Conservation (phyloP, 2,113 vertebrate genomes). For the Trochalopteron elliotii region DNA sequence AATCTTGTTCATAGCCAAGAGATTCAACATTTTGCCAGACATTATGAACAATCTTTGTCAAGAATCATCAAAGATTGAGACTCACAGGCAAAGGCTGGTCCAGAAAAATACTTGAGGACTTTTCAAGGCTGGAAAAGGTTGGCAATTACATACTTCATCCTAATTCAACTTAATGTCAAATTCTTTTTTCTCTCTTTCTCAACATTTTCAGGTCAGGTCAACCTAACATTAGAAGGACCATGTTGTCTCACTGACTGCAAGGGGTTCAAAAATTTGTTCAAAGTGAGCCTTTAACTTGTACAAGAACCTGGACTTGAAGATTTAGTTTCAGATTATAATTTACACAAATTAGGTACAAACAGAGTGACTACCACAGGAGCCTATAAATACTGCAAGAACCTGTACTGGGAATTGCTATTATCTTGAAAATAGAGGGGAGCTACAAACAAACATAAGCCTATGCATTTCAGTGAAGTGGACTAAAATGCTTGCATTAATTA, state of each 20-base stretch:
- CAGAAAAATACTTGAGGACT: background rate
- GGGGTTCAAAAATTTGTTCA: background rate
- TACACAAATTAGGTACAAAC: background rate
- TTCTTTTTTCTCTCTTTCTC: background rate
- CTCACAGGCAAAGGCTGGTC: background rate
- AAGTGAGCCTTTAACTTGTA: background rate
- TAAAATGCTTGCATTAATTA: background rate
- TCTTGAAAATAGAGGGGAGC: background rate
- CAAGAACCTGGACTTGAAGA: background rate
- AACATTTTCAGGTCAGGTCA: background rate
- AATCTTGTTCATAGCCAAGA: background rate
- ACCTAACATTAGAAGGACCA: background rate
- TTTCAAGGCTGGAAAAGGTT: background rate
- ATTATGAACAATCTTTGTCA: background rate
- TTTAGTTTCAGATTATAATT: background rate
- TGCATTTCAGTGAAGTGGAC: background rate
- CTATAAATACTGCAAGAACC: background rate
- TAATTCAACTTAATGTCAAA: background rate
- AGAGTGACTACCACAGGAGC: background rate
- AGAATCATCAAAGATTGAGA: background rate
- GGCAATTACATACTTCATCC: background rate
- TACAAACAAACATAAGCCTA: background rate
- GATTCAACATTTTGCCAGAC: background rate
- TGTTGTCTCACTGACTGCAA: background rate
- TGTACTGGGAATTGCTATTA: background rate